Percentiles rank a stretch among this genome's conserved stretches.
phyloP scores from a whole-genome alignment of 2,888 invertebrate species.

The Ferdinandea cuprea region DNA sequence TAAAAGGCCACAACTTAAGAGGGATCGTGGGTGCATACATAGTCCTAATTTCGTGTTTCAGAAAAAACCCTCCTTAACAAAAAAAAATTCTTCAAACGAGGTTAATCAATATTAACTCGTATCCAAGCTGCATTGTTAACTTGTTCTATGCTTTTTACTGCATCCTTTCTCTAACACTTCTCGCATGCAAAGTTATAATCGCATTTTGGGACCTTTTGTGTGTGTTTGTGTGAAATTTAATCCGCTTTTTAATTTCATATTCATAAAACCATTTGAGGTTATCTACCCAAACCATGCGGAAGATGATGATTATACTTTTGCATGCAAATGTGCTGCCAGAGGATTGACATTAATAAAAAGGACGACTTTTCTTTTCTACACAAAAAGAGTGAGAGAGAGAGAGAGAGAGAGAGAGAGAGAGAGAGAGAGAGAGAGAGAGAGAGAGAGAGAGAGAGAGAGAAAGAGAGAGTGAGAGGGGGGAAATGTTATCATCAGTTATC shows the following conservation, averaged over 20 bases:
- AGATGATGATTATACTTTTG: slow-evolving; percentile 6
- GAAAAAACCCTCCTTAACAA: too few species aligned
- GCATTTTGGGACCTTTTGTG: too few species aligned
- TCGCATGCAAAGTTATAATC: slow-evolving; percentile 41
- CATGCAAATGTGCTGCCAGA: neutral
- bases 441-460: too few species aligned
- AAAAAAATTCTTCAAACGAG: too few species aligned
- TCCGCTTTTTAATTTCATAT: slow-evolving; percentile 37
- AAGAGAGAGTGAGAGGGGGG: neutral
- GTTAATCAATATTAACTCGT: too few species aligned
- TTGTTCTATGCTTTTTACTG: neutral
- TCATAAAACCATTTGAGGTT: slow-evolving; percentile 41
- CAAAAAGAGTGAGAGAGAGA: neutral
- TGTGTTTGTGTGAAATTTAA: slow-evolving; percentile 12
- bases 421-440: neutral
- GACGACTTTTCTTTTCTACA: slow-evolving; percentile 15
- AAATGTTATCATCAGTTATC: slow-evolving; percentile 6
- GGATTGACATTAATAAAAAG: slow-evolving; percentile 26
- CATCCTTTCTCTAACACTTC: neutral
- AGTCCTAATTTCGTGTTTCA: too few species aligned
- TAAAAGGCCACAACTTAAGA: too few species aligned
- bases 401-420: neutral
- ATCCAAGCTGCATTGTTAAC: too few species aligned
- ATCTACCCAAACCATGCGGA: neutral
- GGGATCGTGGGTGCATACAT: too few species aligned